Conservation (phyloP, 2,113 vertebrate genomes). For the Notothenia coriiceps region DNA sequence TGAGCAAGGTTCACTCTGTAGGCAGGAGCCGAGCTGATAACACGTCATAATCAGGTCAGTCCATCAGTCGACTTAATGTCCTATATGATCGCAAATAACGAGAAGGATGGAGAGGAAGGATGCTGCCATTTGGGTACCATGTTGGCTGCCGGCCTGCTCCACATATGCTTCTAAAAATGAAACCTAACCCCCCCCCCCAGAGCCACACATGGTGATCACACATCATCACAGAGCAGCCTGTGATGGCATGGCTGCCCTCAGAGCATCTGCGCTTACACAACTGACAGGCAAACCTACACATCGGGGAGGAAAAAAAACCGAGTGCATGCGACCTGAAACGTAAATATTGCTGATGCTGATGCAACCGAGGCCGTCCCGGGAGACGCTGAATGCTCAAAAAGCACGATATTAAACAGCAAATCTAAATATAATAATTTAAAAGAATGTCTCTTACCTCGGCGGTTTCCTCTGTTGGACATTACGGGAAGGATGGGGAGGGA, state of each 20-base stretch:
- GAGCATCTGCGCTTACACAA: conserved; percentile 11
- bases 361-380: neutral
- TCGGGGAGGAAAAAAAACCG: neutral
- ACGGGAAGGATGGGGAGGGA: conserved; percentile 59
- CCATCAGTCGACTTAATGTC: neutral
- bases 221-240: conserved; percentile 25
- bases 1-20: conserved; percentile 4
- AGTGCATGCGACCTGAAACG: neutral
- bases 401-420: neutral
- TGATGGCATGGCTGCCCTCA: conserved; percentile 31
- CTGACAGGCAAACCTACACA: neutral
- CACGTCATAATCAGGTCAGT: conserved; percentile 23
- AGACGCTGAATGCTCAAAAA: neutral
- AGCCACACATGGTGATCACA: conserved; percentile 31
- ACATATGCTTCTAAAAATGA: conserved; percentile 69
- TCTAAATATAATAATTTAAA: conserved; percentile 18
- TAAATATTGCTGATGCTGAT: conserved; percentile 5
- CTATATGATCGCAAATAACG: conserved; percentile 4
- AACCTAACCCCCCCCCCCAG: conserved; percentile 10
- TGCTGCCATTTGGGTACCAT: conserved; percentile 59
- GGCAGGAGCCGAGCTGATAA: neutral
- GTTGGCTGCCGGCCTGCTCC: conserved; percentile 63
- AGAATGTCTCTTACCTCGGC: conserved; percentile 74
- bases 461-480: conserved; percentile 79
- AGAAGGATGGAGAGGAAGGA: conserved; percentile 34